Evolutionary conservation across 2,888 invertebrate genomes (phyloP).

Genomic region (Acrobasis consociella): DNA sequence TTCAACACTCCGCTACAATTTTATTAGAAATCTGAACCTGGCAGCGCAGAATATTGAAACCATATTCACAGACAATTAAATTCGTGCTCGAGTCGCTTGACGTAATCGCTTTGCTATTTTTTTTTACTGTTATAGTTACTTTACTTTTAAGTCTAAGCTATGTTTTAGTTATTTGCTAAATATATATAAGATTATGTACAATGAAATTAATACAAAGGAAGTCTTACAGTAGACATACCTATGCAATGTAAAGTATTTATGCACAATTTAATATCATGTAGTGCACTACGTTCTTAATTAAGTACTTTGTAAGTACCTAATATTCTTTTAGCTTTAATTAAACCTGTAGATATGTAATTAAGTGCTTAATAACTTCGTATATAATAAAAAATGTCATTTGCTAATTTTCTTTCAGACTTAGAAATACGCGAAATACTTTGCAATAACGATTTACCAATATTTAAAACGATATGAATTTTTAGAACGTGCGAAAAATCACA

Average conservation of each 20-base stretch:
- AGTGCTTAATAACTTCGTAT: not conserved
- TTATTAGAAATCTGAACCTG: not conserved
- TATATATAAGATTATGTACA: too few species aligned
- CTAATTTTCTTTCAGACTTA: not conserved
- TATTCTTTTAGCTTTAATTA: too few species aligned
- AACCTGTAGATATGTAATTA: not conserved
- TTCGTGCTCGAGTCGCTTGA: slow-evolving; percentile 28
- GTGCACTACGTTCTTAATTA: too few species aligned
- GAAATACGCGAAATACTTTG: slow-evolving; percentile 3
- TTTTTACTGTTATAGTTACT: slow-evolving; percentile 4
- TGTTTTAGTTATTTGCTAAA: not conserved
- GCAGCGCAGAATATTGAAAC: slow-evolving; percentile 6
- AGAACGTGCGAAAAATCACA: not conserved
- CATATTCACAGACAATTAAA: slow-evolving; percentile 17
- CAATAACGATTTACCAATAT: not conserved
- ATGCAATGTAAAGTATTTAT: too few species aligned
- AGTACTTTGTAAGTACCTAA: too few species aligned
- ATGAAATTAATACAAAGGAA: too few species aligned
- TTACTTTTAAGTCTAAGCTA: not conserved
- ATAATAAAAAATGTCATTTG: not conserved
- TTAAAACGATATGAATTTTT: too few species aligned
- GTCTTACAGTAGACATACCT: too few species aligned
- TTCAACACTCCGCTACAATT: too few species aligned
- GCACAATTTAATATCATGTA: too few species aligned
- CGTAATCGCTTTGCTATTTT: slow-evolving; percentile 29